Percentiles rank a stretch among this genome's conserved stretches.
Evolutionary conservation across 2,888 invertebrate species (phyloP).

Genomic region (Calephelis perditalis): DNA sequence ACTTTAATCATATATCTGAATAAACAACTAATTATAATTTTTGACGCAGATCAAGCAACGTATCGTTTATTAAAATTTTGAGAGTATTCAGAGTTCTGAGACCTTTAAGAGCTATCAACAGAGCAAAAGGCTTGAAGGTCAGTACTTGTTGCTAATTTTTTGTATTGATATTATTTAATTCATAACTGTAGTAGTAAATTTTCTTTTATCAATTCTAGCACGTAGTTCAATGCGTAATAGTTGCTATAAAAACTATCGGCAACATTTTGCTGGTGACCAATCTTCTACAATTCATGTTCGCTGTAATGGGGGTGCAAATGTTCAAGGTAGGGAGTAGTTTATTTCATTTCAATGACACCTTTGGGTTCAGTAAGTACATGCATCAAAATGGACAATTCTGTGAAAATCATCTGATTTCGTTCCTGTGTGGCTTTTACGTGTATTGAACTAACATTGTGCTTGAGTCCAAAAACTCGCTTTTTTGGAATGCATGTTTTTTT

Average conservation of each 20-base stretch:
- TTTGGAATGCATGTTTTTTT: constrained; percentile 45
- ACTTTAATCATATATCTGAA: too few relatives aligned
- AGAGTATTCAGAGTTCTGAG: constrained; percentile 97
- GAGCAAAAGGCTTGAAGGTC: constrained; percentile 99
- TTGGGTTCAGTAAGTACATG: constrained; percentile 47
- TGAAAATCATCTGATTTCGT: constrained; percentile 29
- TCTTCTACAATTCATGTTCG: constrained; percentile 99
- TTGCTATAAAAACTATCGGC: constrained; percentile 99
- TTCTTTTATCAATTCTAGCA: constrained; percentile 82
- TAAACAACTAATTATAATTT: background rate
- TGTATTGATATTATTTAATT: constrained; percentile 13
- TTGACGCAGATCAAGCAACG: constrained; percentile 81
- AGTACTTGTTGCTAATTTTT: constrained; percentile 42
- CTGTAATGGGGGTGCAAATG: constrained; percentile 99
- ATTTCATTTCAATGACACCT: constrained; percentile 54
- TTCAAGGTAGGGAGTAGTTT: constrained; percentile 92
- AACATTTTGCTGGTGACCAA: constrained; percentile 99
- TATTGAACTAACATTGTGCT: constrained; percentile 32
- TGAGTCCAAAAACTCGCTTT: constrained; percentile 70
- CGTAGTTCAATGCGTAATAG: constrained; percentile 99
- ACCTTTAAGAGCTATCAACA: constrained; percentile 98
- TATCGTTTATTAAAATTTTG: constrained; percentile 98
- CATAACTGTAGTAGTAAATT: constrained; percentile 26
- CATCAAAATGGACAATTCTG: constrained; percentile 5
- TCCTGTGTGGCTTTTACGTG: constrained; percentile 31